These are phyloP conservation scores for Hystrix cristata DNA, from an alignment of 2,113 vertebrate species.

Conservation along the genomic window DNA sequence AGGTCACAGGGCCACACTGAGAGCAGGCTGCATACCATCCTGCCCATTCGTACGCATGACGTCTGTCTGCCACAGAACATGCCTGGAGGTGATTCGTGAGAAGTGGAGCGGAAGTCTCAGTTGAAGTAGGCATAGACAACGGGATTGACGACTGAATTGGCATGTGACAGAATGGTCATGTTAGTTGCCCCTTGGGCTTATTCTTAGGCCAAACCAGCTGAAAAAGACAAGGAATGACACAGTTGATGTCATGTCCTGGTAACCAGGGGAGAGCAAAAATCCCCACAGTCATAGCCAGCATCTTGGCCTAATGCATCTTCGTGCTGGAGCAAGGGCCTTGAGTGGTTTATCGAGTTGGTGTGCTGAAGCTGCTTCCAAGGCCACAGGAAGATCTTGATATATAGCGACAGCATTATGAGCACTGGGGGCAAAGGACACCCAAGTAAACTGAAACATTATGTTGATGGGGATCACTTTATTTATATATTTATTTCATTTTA, in stretches of 20 bases:
- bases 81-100: conserved; percentile 93
- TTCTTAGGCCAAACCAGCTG: conserved; percentile 74
- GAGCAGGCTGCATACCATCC: conserved; percentile 52
- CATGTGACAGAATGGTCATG: conserved; percentile 93
- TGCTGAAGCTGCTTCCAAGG: conserved; percentile 93
- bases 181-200: conserved; percentile 91
- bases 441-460: conserved; percentile 95
- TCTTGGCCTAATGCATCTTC: conserved; percentile 93
- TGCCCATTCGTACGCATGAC: conserved; percentile 87
- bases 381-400: conserved; percentile 96
- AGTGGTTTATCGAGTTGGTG: conserved; percentile 94
- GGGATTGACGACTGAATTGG: conserved; percentile 96
- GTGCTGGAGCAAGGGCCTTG: conserved; percentile 94
- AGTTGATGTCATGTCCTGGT: conserved; percentile 95
- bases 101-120: conserved; percentile 94
- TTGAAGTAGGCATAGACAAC: conserved; percentile 97
- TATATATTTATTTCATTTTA: background rate
- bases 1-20: conserved; percentile 11
- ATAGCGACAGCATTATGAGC: conserved; percentile 95
- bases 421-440: conserved; percentile 95
- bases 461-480: background rate
- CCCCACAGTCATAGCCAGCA: conserved; percentile 96
- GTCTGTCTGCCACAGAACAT: conserved; percentile 91
- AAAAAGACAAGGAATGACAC: conserved; percentile 92
- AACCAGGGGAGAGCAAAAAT: conserved; percentile 96